phyloP scores from a whole-genome alignment of 2,888 invertebrate genomes.

The Lordiphosa fenestrarum region DNA sequence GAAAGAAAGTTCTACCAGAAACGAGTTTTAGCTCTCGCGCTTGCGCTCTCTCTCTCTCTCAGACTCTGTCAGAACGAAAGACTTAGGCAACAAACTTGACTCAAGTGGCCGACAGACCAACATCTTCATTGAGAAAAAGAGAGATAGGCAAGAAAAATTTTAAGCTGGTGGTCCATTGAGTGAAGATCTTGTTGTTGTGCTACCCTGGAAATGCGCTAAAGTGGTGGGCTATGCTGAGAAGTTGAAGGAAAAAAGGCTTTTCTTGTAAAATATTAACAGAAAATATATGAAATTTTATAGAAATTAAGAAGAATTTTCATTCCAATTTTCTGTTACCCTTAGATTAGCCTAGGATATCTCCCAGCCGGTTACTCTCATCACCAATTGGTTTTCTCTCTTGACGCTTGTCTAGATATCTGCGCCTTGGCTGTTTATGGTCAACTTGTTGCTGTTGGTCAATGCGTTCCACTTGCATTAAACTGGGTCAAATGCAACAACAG shows the following conservation, averaged over 20 bases:
- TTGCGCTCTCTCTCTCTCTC: too few relatives aligned
- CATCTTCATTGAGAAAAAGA: conserved; percentile 28
- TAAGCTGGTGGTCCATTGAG: conserved; percentile 24
- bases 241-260: too few relatives aligned
- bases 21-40: conserved; percentile 37
- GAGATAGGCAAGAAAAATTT: conserved; percentile 21
- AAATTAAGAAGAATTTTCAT: too few relatives aligned
- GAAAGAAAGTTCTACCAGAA: conserved; percentile 61
- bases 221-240: conserved; percentile 1
- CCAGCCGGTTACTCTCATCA: background rate
- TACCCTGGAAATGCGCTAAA: conserved; percentile 6
- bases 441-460: conserved; percentile 60
- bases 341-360: background rate
- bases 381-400: conserved; percentile 5
- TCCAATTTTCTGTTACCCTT: too few relatives aligned
- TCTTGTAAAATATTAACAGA: background rate
- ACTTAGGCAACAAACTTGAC: conserved; percentile 71
- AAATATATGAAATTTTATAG: too few relatives aligned
- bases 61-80: conserved; percentile 60
- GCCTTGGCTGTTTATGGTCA: conserved; percentile 63
- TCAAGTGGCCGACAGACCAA: conserved; percentile 26
- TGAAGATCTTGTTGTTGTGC: conserved; percentile 8
- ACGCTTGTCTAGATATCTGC: conserved; percentile 40
- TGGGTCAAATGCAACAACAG: conserved; percentile 63
- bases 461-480: conserved; percentile 78